Percentiles rank a stretch among this genome's conserved stretches.
Evolutionary conservation across 1,140 invertebrate species (phyloP).

Genomic region (Bombus fervidus): DNA sequence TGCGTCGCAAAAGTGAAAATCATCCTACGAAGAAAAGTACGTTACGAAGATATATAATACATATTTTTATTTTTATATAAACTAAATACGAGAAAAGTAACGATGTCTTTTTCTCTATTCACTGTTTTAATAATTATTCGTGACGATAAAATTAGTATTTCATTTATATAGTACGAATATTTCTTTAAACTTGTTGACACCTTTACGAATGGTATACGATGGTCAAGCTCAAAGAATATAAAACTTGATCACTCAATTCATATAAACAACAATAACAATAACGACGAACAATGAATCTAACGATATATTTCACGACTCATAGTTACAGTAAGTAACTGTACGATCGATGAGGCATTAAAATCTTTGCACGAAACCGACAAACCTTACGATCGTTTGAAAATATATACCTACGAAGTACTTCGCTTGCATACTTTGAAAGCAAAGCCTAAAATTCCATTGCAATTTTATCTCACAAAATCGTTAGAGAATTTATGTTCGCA

Average conservation of each 20-base stretch:
- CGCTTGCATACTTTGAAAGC: constrained; percentile 1
- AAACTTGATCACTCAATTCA: too few relatives aligned
- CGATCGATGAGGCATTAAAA: constrained; percentile 5
- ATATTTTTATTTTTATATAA: not conserved
- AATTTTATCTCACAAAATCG: not conserved
- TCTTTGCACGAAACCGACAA: not conserved
- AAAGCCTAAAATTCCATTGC: not conserved
- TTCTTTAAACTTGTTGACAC: too few relatives aligned
- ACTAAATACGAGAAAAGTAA: not conserved
- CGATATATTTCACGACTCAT: not conserved
- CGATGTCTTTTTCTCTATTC: not conserved
- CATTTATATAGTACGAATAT: not conserved
- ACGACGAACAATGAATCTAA: not conserved
- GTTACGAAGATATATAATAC: not conserved
- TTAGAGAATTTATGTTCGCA: too few relatives aligned
- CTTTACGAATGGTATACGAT: too few relatives aligned
- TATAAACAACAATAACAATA: too few relatives aligned
- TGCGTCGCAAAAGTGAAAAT: not conserved
- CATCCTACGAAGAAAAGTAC: not conserved
- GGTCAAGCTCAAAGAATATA: too few relatives aligned
- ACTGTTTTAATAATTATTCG: not conserved
- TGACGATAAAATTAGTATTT: not conserved
- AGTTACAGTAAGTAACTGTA: not conserved
- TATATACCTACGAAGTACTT: not conserved
- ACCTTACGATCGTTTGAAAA: not conserved